Evolutionary conservation across 2,888 invertebrate genomes (phyloP), one percentile per base, ranked within the genome.

Genomic region (Empis livida): DNA sequence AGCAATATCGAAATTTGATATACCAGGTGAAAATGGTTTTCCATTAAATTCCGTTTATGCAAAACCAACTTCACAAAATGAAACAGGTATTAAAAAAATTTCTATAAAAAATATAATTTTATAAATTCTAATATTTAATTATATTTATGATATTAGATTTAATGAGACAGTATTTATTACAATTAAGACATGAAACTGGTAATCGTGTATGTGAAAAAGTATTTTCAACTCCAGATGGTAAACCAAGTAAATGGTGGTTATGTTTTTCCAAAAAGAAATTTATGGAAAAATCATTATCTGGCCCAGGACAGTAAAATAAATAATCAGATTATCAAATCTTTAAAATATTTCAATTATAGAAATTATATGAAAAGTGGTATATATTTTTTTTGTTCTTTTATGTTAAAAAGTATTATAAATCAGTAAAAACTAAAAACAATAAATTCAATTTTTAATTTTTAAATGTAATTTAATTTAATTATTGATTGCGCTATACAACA

Each of bases 251-350:
- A 72, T 99, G 99, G 99, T 99, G 99, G 99, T 73, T 96, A 48
- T 99, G 99, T 67, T 99, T 99, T 73, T 88, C 95, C 27, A 95
- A 95, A 66, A 94, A 95, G 79, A 95, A 94, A 77, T 99, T 99
- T 68, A 97, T 99, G 96, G 99, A 99, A 68, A 97, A 97, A 67
- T 93, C 93, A 27, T 73, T 99, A 27, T 65, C 68, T 27, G 68
- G 67, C 0, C 68, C 69, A 23, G 68, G 68, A 1, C 69, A 69
- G 53, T 68, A 60, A 53, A 41, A 31, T 13, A 8, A 5, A 27
- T 8, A 9, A 8, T 5, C 20, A n/a, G n/a, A n/a, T n/a, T n/a
- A n/a, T n/a, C n/a, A n/a, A n/a, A n/a, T n/a, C n/a, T n/a, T n/a
- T n/a, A n/a, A n/a, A n/a, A 8, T 27, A 27, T 27, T 27, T 27